Evolutionary conservation across 2,113 vertebrate species (phyloP), one percentile per base, ranked within the genome.

Genomic region (Axis porcinus): DNA sequence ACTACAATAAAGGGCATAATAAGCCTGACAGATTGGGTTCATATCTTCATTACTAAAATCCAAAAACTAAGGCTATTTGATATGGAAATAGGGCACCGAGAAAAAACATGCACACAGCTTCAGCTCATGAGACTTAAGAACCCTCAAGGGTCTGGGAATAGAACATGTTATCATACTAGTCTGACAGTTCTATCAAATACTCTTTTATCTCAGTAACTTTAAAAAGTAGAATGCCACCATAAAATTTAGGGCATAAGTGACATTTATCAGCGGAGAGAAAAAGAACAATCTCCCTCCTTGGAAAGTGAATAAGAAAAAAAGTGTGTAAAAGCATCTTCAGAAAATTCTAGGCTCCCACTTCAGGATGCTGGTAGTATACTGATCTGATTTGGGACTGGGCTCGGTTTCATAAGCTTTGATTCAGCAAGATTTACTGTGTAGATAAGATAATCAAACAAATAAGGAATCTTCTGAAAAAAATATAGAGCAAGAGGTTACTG

Each of bases 21-120:
- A 74, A 86, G 91, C 54, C 83, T 98, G 97, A 98, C 98, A 98
- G 98, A 98, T 97, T 93, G 94, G 93, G 97, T 92, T 98, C 98
- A 97, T n/a, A 97, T 83, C 96, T 98, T 96, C 95, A 83, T 97
- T 97, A 90, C 5, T 47, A 87, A 28, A 98, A 92, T 83, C 52
- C 88, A 57, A 97, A 96, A 94, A 97, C 92, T 93, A 95, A 98
- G 55, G 36, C 19, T 70, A 94, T 96, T 85, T 93, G 57, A 89
- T 64, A 95, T 21, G 79, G 89, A 97, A 97, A 98, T 96, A 43
- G 0, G 3, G 7, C 21, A 86, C 47, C 2, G 13, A 60, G 2
- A 94, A 86, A 82, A 94, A 97, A 89, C 16, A 89, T 0, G 2
- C 0, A 91, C 0, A 4, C 6, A 79, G 60, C 40, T 27, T 43